Evolutionary conservation across 2,797 vertebrate species (phyloP).

Genomic region (Gallinago solitaria): DNA sequence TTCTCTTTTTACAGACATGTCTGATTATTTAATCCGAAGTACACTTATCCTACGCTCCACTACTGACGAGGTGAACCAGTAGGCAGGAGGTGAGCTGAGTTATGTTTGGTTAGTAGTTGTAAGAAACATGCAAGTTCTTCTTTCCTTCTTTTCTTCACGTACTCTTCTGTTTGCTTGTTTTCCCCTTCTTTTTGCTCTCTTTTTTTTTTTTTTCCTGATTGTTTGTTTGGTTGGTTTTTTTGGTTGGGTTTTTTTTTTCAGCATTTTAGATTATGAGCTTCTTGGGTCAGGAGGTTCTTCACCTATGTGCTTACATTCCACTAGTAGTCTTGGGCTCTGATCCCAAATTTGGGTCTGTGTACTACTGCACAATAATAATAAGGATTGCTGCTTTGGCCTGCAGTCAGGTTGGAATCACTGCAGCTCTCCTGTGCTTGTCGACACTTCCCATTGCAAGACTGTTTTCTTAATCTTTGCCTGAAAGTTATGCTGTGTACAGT

Average conservation of each 20-base stretch:
- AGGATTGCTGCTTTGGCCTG: background rate
- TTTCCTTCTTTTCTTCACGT: background rate
- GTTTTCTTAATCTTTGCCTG: background rate
- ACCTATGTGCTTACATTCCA: background rate
- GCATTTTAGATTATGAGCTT: background rate
- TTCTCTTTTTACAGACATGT: slow-evolving; percentile 14
- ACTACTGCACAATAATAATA: background rate
- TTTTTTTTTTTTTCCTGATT: background rate
- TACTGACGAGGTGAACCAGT: background rate
- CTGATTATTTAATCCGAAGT: background rate
- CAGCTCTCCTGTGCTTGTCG: background rate
- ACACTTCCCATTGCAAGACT: background rate
- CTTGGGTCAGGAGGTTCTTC: background rate
- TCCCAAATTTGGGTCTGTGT: background rate
- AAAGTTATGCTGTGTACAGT: background rate
- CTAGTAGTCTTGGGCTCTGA: background rate
- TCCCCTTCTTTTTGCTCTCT: background rate
- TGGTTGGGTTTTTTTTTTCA: background rate
- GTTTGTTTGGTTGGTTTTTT: background rate
- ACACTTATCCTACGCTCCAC: background rate
- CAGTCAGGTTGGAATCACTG: background rate
- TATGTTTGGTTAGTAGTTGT: background rate
- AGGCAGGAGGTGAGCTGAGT: background rate
- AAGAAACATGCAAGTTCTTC: background rate
- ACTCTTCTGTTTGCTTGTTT: background rate